Evolutionary conservation across 2,113 vertebrate genomes (phyloP).

Genomic region (Heliornis fulica): DNA sequence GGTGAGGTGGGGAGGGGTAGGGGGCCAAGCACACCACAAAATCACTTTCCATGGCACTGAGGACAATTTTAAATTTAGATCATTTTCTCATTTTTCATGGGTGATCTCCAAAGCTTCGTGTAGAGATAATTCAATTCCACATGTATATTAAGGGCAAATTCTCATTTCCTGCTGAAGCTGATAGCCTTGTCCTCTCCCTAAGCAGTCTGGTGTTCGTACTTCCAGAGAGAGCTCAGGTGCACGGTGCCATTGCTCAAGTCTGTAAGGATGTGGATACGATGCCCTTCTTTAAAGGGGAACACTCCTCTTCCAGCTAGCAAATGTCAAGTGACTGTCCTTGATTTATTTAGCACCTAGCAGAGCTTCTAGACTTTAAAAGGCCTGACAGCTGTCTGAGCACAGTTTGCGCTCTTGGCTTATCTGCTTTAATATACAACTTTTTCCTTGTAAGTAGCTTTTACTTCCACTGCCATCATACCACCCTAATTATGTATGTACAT

Average conservation of each 20-base stretch:
- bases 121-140: constrained; percentile 71
- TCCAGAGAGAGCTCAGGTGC: constrained; percentile 37
- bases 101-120: constrained; percentile 67
- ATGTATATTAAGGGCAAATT: constrained; percentile 65
- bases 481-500: constrained; percentile 5
- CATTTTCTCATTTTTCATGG: constrained; percentile 66
- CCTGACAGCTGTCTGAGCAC: neutral
- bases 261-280: constrained; percentile 12
- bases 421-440: constrained; percentile 18
- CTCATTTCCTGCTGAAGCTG: constrained; percentile 70
- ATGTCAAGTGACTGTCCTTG: constrained; percentile 46
- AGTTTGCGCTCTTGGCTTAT: neutral
- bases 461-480: neutral
- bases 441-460: constrained; percentile 3
- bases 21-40: constrained; percentile 4
- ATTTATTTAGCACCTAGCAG: neutral
- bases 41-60: constrained; percentile 59
- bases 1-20: neutral
- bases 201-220: constrained; percentile 41
- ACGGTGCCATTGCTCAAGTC: neutral
- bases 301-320: constrained; percentile 46
- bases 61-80: constrained; percentile 68
- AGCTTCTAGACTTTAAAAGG: neutral
- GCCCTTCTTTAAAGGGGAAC: constrained; percentile 3
- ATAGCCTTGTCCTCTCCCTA: constrained; percentile 63